Evolutionary conservation across 2,797 vertebrate genomes (phyloP), one percentile per base, ranked within the genome.

Genomic region (Intellagama lesueurii): DNA sequence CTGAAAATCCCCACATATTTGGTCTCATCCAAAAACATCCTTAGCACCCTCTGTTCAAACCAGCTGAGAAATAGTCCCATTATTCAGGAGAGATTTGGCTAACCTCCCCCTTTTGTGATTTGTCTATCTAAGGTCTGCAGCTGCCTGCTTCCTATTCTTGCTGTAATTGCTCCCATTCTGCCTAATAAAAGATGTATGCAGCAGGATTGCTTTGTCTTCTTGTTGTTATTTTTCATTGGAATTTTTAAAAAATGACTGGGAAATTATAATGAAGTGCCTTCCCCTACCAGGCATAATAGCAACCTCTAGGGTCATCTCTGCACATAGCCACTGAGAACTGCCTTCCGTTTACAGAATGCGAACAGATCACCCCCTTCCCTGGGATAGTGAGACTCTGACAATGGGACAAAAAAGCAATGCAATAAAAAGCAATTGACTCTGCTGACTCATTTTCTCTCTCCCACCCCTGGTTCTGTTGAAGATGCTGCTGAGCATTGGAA

Each of bases 81-180:
- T 96, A 93, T 93, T 86, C 91, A 93, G 94, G 94, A 90, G 89
- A 92, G 84, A 83, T 92, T 95, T 92, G 91, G 91, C 94, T 94
- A 93, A 93, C 94, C 92, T 77, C 95, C 90, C 88, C 83, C 91
- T 94, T 95, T 95, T 95, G 93, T 93, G 92, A 88, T 80, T 93
- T 93, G 92, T 89, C 95, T 96, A 96, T 96, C 96, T 94, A 92
- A 91, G 94, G 85, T 90, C 91, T 94, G 93, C 96, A 96, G 96
- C 95, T 95, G 70, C 94, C 83, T 92, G 91, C 87, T 94, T 94
- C 91, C 94, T 88, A 95, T 96, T 96, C 94, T 96, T 93, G 91
- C 90, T 92, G 85, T 96, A 96, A 96, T 97, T 95, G 95, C 92
- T 95, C 92, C 94, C 92, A 92, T 94, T 95, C 89, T 78, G 79